Percentiles rank a stretch among this genome's conserved stretches.
Evolutionary conservation across 2,888 invertebrate genomes (phyloP).

Genomic region (Ennomos quercinarius): DNA sequence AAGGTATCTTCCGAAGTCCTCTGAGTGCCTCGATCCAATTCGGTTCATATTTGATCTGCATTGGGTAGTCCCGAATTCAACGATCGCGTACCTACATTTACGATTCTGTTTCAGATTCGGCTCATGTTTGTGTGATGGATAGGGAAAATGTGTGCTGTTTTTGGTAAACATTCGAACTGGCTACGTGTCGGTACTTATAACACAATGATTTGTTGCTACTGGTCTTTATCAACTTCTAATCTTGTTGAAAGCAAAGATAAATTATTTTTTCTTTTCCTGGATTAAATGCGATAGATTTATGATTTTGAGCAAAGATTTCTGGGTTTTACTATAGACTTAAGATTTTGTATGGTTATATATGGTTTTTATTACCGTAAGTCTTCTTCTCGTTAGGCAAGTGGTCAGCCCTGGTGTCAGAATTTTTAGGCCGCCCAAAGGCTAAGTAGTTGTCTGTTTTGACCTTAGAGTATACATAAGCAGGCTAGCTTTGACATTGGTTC

Average conservation of each 20-base stretch:
- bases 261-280: constrained; percentile 1
- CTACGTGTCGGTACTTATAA: constrained; percentile 22
- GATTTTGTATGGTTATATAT: too few relatives aligned
- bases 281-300: constrained; percentile 4
- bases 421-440: too few relatives aligned
- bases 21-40: constrained; percentile 56
- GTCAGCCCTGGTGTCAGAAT: too few relatives aligned
- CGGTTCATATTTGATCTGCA: constrained; percentile 64
- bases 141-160: constrained; percentile 46
- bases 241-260: constrained; percentile 13
- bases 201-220: constrained; percentile 18
- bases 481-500: too few relatives aligned
- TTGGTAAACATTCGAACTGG: constrained; percentile 39
- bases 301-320: neutral
- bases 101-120: constrained; percentile 61
- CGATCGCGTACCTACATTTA: constrained; percentile 57
- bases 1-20: constrained; percentile 42
- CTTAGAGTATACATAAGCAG: too few relatives aligned
- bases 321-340: too few relatives aligned
- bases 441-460: too few relatives aligned
- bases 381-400: too few relatives aligned
- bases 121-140: constrained; percentile 44
- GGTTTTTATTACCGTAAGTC: too few relatives aligned
- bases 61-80: constrained; percentile 57
- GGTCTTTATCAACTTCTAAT: constrained; percentile 17